Evolutionary conservation across 2,113 vertebrate genomes (phyloP), one percentile per base, ranked within the genome.

Genomic region (Dicentrarchus labrax): DNA sequence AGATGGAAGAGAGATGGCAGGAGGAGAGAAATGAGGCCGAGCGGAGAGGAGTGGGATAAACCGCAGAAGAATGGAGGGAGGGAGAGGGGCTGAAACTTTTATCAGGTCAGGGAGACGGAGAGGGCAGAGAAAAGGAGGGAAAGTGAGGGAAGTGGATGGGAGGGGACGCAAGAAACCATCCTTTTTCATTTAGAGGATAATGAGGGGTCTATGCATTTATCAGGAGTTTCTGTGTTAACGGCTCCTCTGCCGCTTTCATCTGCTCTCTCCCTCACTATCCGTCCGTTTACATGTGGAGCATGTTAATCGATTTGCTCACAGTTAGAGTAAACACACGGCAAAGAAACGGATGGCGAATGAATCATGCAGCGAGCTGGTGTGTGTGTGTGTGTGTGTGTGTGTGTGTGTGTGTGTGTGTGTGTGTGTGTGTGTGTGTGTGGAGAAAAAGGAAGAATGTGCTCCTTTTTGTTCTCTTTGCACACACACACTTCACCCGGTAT

Each of bases 271-370:
- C 66, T 78, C 80, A 5, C 82, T 56, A 78, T 82, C 83, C 53
- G 53, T 70, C 80, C 77, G 10, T 87, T 88, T 80, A 83, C 86
- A 90, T 83, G 81, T 78, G 85, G 71, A 86, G 86, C 90, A 90
- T 91, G 81, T 80, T 87, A 92, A 93, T 93, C 74, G 72, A 90
- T 91, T 90, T 81, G 77, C 74, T 80, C 68, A 48, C 87, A 72
- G 84, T 81, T 22, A 60, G 77, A 82, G 80, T 83, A 84, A 85
- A 87, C 88, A 86, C 78, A 24, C 60, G 4, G 75, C 74, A 80
- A 51, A 77, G 84, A 19, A 83, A 67, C 1, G 83, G 68, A 67
- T 59, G 76, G 51, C 51, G 72, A 74, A 76, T 73, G 82, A 91
- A 80, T 83, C 80, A 87, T 54, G 81, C 61, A 38, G 62, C 6